Conservation (phyloP, 2,797 vertebrate species). For the Cossypha niveicapilla region DNA sequence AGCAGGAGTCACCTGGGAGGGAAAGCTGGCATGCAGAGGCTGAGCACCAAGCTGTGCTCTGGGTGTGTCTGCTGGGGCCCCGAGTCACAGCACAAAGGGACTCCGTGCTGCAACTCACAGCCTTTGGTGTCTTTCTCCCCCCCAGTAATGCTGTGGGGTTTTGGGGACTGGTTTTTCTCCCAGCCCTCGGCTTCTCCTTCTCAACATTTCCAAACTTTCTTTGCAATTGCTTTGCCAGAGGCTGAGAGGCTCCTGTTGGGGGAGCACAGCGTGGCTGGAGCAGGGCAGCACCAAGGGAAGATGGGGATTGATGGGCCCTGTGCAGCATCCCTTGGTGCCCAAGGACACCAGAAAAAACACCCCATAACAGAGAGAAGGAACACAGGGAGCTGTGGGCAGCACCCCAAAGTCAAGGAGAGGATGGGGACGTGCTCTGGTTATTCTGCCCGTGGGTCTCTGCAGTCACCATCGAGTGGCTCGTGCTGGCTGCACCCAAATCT, state of each 20-base stretch:
- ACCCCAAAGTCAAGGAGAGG: neutral
- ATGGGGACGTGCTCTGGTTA: fast-evolving
- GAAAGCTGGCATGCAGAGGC: neutral
- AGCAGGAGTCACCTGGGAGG: neutral
- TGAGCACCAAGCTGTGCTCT: fast-evolving
- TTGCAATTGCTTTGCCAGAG: neutral
- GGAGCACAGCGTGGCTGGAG: neutral
- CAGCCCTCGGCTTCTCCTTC: neutral
- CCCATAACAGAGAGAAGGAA: fast-evolving
- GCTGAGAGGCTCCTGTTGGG: neutral
- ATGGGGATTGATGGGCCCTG: neutral
- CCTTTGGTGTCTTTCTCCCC: neutral
- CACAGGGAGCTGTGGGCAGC: neutral
- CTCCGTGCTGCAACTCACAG: fast-evolving
- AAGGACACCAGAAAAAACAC: neutral
- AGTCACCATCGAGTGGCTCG: fast-evolving
- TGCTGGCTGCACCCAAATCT: neutral
- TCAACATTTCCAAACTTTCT: neutral
- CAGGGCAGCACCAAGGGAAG: neutral
- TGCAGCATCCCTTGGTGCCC: neutral
- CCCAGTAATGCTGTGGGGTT: fast-evolving
- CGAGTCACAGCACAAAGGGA: fast-evolving
- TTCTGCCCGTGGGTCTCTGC: fast-evolving
- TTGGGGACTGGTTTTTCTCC: neutral
- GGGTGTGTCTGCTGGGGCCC: neutral